Conservation (phyloP, 2,888 invertebrate genomes). For the Pristionchus entomophagus region DNA sequence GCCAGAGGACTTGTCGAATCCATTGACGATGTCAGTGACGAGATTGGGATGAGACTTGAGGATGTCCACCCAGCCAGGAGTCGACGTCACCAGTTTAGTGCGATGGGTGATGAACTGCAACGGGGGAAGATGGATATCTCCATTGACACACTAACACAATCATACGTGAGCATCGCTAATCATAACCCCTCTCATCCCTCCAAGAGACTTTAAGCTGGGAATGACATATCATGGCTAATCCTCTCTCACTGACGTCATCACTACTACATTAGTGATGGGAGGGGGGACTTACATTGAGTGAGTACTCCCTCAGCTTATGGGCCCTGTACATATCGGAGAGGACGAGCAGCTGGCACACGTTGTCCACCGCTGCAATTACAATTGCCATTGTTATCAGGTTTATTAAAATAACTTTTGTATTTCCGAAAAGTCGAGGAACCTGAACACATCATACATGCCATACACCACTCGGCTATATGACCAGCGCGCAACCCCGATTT, state of each 20-base stretch:
- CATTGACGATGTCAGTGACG: slow-evolving; percentile 73
- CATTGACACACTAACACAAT: too few species aligned
- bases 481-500: neutral
- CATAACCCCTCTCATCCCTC: too few species aligned
- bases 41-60: slow-evolving; percentile 70
- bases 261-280: too few species aligned
- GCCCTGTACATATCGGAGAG: slow-evolving; percentile 73
- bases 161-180: too few species aligned
- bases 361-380: slow-evolving; percentile 60
- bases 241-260: too few species aligned
- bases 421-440: too few species aligned
- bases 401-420: too few species aligned
- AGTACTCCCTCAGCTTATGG: slow-evolving; percentile 61
- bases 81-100: slow-evolving; percentile 65
- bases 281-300: slow-evolving; percentile 63
- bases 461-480: too few species aligned
- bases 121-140: neutral
- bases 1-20: slow-evolving; percentile 51
- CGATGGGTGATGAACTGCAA: slow-evolving; percentile 72
- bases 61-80: slow-evolving; percentile 64
- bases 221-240: too few species aligned
- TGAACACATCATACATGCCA: too few species aligned
- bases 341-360: slow-evolving; percentile 74
- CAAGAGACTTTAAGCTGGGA: too few species aligned
- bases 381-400: too few species aligned